Evolutionary conservation across 1,140 invertebrate genomes (phyloP).

Genomic region (Amyelois transitella): DNA sequence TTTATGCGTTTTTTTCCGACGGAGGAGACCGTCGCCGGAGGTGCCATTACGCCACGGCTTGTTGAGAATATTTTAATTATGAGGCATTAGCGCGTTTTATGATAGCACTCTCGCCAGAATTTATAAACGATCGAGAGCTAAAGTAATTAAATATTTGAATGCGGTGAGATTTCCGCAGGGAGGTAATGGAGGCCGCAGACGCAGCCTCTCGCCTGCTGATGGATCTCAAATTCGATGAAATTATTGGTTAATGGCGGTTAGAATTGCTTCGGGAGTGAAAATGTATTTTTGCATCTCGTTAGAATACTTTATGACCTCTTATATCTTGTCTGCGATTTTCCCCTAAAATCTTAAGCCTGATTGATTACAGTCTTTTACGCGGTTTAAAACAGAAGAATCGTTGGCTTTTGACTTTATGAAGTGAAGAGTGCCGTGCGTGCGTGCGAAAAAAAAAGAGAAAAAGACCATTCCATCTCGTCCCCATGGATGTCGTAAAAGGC

Average conservation of each 20-base stretch:
- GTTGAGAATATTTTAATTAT: slow-evolving; percentile 77
- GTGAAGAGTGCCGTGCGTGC: too few species aligned
- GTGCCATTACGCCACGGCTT: slow-evolving; percentile 75
- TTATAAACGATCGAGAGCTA: slow-evolving; percentile 70
- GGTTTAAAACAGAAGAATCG: too few species aligned
- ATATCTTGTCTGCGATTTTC: neutral
- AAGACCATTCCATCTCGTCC: too few species aligned
- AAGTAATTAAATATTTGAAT: slow-evolving; percentile 75
- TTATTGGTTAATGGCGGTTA: slow-evolving; percentile 67
- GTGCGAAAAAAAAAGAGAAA: too few species aligned
- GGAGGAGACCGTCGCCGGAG: slow-evolving; percentile 65
- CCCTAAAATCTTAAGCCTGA: neutral
- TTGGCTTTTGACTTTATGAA: too few species aligned
- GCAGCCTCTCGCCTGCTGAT: slow-evolving; percentile 51
- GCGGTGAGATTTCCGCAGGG: slow-evolving; percentile 70
- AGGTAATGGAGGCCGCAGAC: slow-evolving; percentile 52
- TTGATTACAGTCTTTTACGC: slow-evolving; percentile 13
- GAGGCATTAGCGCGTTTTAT: slow-evolving; percentile 73
- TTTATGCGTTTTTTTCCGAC: slow-evolving; percentile 75
- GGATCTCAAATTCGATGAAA: slow-evolving; percentile 71
- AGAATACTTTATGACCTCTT: slow-evolving; percentile 3
- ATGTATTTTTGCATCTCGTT: slow-evolving; percentile 24
- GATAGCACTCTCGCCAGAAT: slow-evolving; percentile 68
- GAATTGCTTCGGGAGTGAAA: slow-evolving; percentile 45
- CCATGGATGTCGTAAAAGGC: too few species aligned